phyloP scores from a whole-genome alignment of 1,140 invertebrate genomes.

The Lysiphlebus fabarum region DNA sequence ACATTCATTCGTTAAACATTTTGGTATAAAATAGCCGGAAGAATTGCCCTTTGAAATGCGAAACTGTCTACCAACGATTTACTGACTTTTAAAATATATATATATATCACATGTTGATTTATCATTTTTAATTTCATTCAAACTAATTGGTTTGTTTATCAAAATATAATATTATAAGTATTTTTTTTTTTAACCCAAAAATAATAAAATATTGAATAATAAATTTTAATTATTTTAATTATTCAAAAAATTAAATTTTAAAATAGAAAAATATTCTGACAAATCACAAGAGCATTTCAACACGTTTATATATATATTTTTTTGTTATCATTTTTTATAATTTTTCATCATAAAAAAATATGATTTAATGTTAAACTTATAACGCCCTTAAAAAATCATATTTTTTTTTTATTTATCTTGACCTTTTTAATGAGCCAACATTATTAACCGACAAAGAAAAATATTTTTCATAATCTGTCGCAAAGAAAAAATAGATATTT shows the following conservation, averaged over 20 bases:
- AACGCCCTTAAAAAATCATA: conserved; percentile 4
- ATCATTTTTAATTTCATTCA: no score
- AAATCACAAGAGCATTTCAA: conserved; percentile 6
- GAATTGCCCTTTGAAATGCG: conserved; percentile 22
- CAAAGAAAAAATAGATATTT: conserved; percentile 5
- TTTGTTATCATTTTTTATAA: background rate
- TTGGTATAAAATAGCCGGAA: conserved; percentile 24
- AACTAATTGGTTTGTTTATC: no score
- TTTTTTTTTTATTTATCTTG: background rate
- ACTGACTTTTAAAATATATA: background rate
- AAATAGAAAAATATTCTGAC: background rate
- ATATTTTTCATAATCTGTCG: conserved; percentile 12
- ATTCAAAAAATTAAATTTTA: no score
- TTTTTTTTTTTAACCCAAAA: no score
- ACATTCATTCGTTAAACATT: conserved; percentile 37
- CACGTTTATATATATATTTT: conserved; percentile 12
- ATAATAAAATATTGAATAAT: no score
- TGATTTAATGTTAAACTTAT: conserved; percentile 12
- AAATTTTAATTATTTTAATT: no score
- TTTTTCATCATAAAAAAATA: conserved; percentile 6
- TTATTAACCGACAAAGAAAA: conserved; percentile 11
- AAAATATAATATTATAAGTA: no score
- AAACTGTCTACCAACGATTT: conserved; percentile 12
- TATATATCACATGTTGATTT: no score
- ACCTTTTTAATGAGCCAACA: background rate